Evolutionary conservation across 2,888 invertebrate genomes (phyloP).

Genomic region (Thymelicus acteon): DNA sequence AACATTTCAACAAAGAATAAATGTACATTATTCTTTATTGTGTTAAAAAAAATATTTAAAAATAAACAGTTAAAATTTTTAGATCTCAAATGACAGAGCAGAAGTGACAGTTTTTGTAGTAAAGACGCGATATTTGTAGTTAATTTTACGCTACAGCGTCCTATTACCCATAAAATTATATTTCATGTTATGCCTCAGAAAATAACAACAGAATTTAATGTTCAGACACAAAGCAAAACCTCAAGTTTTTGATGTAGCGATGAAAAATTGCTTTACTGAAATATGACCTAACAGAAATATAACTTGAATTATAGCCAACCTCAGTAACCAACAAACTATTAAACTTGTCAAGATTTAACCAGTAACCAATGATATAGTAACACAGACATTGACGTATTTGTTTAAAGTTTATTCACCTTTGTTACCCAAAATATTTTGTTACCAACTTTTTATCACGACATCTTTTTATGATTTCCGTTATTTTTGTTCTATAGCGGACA

Average conservation of each 20-base stretch:
- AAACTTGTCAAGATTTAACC: constrained; percentile 4
- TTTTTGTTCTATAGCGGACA: neutral
- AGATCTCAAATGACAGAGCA: neutral
- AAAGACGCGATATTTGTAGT: too few species aligned
- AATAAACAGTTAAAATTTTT: too few species aligned
- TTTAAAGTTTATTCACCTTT: constrained; percentile 10
- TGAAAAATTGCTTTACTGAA: constrained; percentile 14
- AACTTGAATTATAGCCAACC: constrained; percentile 30
- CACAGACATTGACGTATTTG: constrained; percentile 11
- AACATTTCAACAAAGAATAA: too few species aligned
- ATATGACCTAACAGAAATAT: constrained; percentile 10
- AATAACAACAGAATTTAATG: neutral
- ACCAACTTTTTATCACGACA: neutral
- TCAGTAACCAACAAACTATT: constrained; percentile 23
- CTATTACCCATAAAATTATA: neutral
- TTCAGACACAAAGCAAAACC: neutral
- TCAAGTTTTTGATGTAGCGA: neutral
- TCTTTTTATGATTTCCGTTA: constrained; percentile 3
- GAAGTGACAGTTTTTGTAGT: constrained; percentile 21
- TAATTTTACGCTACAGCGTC: too few species aligned
- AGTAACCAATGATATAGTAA: too few species aligned
- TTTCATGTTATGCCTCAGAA: neutral
- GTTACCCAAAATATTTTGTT: neutral
- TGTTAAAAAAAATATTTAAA: too few species aligned
- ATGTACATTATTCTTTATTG: too few species aligned